phyloP scores from a whole-genome alignment of 2,888 invertebrate genomes.

The Drosophila lacicola region DNA sequence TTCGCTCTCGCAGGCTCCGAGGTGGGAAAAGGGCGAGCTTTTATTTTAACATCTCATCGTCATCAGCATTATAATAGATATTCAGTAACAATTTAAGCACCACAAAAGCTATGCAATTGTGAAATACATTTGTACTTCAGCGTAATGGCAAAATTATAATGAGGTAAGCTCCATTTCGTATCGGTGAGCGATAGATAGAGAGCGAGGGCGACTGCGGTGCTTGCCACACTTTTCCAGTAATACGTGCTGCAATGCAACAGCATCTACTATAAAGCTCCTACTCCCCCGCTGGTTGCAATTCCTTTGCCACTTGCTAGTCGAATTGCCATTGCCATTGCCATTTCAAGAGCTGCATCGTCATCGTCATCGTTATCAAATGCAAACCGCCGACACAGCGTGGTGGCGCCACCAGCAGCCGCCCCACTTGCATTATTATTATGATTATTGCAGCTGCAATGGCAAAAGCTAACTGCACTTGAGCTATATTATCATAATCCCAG shows the following conservation, averaged over 20 bases:
- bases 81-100: constrained; percentile 21
- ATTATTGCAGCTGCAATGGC: constrained; percentile 67
- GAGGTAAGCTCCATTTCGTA: constrained; percentile 11
- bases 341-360: constrained; percentile 55
- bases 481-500: constrained; percentile 75
- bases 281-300: constrained; percentile 8
- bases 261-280: neutral
- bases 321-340: constrained; percentile 45
- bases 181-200: too few species aligned
- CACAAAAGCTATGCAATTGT: constrained; percentile 23
- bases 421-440: constrained; percentile 71
- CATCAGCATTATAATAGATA: constrained; percentile 18
- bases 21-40: neutral
- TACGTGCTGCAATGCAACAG: constrained; percentile 55
- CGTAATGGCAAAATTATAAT: constrained; percentile 43
- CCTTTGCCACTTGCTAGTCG: constrained; percentile 24
- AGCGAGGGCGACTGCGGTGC: neutral
- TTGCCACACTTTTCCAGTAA: constrained; percentile 46
- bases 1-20: neutral
- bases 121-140: constrained; percentile 29
- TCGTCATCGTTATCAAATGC: constrained; percentile 71
- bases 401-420: constrained; percentile 31
- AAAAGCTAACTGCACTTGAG: constrained; percentile 75
- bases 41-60: constrained; percentile 37
- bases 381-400: constrained; percentile 34